A percentile compares a stretch with the other conserved stretches of the same genome.
Evolutionary conservation across 2,888 invertebrate genomes (phyloP).

Genomic region (Acleris laterana): DNA sequence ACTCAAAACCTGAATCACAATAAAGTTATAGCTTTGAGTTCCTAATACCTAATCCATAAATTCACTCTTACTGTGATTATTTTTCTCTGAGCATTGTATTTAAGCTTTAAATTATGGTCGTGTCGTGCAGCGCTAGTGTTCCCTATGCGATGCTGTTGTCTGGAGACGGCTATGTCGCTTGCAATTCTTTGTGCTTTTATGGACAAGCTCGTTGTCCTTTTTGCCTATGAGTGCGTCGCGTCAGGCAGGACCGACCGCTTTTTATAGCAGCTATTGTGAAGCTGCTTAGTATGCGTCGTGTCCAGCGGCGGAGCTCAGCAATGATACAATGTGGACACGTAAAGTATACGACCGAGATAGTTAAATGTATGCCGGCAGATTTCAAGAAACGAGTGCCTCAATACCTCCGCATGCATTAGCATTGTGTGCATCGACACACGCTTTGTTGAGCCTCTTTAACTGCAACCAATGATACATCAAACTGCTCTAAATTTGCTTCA

Average conservation of each 20-base stretch:
- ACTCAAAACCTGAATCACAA: too few relatives aligned
- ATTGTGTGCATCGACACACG: slow-evolving; percentile 46
- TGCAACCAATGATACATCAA: slow-evolving; percentile 8
- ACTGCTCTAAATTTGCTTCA: slow-evolving; percentile 21
- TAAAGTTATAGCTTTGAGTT: too few relatives aligned
- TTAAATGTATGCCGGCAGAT: slow-evolving; percentile 55
- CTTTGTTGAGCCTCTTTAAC: slow-evolving; percentile 2
- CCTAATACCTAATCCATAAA: too few relatives aligned
- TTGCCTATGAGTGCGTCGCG: slow-evolving; percentile 49
- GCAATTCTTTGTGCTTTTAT: slow-evolving; percentile 30
- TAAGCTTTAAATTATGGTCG: slow-evolving; percentile 28
- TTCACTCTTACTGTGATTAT: background rate
- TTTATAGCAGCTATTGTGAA: slow-evolving; percentile 66
- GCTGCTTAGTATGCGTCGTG: slow-evolving; percentile 66
- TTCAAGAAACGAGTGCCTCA: slow-evolving; percentile 41
- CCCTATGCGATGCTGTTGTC: slow-evolving; percentile 18
- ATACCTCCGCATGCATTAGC: slow-evolving; percentile 45
- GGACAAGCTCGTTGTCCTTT: slow-evolving; percentile 41
- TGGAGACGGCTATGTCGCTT: slow-evolving; percentile 17
- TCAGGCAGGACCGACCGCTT: slow-evolving; percentile 55
- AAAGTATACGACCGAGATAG: slow-evolving; percentile 54
- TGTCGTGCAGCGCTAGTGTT: slow-evolving; percentile 19
- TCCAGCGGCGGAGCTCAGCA: slow-evolving; percentile 50
- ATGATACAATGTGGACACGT: slow-evolving; percentile 63
- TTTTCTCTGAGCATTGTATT: slow-evolving; percentile 7